Conservation (phyloP, 2,113 vertebrate species). For the Tragelaphus buxtoni region DNA sequence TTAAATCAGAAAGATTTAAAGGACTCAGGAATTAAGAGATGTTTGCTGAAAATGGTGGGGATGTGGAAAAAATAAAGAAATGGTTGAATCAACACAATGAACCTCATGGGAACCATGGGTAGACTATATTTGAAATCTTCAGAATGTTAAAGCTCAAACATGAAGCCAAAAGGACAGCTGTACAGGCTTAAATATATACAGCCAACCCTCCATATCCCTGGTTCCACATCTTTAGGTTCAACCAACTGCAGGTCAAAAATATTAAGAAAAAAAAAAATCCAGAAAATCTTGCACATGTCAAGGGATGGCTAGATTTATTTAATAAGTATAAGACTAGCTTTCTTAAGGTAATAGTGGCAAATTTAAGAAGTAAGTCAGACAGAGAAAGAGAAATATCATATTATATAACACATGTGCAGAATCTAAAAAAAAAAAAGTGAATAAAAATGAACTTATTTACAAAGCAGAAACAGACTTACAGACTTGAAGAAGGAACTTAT, state of each 20-base stretch:
- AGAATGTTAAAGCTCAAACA: neutral
- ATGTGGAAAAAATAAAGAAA: neutral
- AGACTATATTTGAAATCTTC: neutral
- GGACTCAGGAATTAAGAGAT: neutral
- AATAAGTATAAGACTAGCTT: neutral
- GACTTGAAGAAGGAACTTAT: neutral
- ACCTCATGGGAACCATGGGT: neutral
- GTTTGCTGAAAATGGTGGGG: neutral
- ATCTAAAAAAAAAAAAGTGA: neutral
- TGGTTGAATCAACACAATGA: neutral
- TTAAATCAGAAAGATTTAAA: neutral
- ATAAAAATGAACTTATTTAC: neutral
- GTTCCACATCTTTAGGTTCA: neutral
- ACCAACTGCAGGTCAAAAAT: neutral
- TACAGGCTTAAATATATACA: neutral
- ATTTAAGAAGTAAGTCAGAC: neutral
- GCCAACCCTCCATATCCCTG: neutral
- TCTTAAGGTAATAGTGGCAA: neutral
- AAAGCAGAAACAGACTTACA: neutral
- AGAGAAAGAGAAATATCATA: neutral
- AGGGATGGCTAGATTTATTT: neutral
- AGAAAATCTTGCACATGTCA: neutral
- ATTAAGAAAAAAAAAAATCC: neutral
- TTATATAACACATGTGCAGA: neutral
- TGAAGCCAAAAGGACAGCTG: neutral